Percentiles rank a stretch among this genome's conserved stretches.
Evolutionary conservation across 1,140 invertebrate genomes (phyloP).

Genomic region (Sinella curviseta): DNA sequence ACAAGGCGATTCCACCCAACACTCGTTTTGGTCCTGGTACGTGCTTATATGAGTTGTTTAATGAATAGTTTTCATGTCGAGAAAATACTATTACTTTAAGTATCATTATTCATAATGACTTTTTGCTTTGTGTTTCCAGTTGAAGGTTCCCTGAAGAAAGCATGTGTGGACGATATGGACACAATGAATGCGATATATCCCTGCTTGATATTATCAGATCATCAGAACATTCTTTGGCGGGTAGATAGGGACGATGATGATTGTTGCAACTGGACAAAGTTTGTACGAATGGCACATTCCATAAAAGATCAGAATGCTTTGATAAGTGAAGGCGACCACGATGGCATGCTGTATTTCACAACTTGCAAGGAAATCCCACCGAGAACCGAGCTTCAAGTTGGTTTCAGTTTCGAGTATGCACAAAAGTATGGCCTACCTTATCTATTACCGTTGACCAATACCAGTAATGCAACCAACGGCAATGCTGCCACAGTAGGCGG

Average conservation of each 20-base stretch:
- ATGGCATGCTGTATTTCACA: conserved; percentile 44
- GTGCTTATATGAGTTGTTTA: no score
- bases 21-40: conserved; percentile 43
- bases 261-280: conserved; percentile 49
- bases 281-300: conserved; percentile 40
- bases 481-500: no score
- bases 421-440: conserved; percentile 42
- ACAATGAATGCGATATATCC: conserved; percentile 45
- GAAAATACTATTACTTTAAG: no score
- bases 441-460: conserved; percentile 5
- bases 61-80: no score
- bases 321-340: conserved; percentile 32
- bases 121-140: no score
- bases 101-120: no score
- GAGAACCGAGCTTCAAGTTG: conserved; percentile 46
- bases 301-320: conserved; percentile 41
- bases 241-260: conserved; percentile 45
- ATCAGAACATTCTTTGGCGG: conserved; percentile 40
- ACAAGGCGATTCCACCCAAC: conserved; percentile 41
- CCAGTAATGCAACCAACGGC: neutral
- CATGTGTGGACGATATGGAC: conserved; percentile 34
- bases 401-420: conserved; percentile 44
- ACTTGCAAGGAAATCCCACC: conserved; percentile 46
- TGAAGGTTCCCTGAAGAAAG: conserved; percentile 45
- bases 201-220: conserved; percentile 41